Evolutionary conservation across 2,797 vertebrate species (phyloP).

Genomic region (Periparus ater): DNA sequence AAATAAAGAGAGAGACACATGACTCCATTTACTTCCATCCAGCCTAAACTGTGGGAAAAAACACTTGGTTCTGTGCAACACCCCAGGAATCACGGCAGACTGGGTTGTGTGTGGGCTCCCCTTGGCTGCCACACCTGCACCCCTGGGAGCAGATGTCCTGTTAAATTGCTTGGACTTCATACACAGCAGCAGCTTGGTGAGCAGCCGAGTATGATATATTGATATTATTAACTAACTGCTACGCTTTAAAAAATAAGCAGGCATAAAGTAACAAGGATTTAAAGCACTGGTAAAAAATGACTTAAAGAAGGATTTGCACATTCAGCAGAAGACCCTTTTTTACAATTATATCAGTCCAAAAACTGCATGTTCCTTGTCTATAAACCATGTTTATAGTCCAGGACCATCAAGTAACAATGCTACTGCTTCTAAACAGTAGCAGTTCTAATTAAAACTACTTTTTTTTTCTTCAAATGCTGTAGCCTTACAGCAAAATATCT

Average conservation of each 20-base stretch:
- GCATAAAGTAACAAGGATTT: neutral
- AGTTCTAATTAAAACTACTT: neutral
- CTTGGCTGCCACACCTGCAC: accelerated
- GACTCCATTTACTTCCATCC: neutral
- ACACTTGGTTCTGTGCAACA: neutral
- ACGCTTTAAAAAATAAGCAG: neutral
- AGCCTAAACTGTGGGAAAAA: neutral
- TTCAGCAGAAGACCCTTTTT: neutral
- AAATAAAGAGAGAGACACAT: neutral
- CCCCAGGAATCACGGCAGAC: neutral
- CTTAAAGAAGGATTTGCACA: neutral
- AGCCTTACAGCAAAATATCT: neutral
- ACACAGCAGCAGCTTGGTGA: neutral
- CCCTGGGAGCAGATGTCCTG: neutral
- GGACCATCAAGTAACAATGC: neutral
- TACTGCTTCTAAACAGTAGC: neutral
- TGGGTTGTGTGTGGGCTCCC: accelerated
- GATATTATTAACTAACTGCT: neutral
- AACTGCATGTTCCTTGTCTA: neutral
- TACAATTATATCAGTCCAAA: neutral
- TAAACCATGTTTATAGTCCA: neutral
- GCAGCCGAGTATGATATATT: neutral
- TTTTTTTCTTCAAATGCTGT: neutral
- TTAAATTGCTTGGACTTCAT: neutral
- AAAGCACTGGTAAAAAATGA: neutral